Percentiles rank a stretch among this genome's conserved stretches.
Conservation (phyloP, 2,888 invertebrate genomes). For the Dryadula phaetusa region DNA sequence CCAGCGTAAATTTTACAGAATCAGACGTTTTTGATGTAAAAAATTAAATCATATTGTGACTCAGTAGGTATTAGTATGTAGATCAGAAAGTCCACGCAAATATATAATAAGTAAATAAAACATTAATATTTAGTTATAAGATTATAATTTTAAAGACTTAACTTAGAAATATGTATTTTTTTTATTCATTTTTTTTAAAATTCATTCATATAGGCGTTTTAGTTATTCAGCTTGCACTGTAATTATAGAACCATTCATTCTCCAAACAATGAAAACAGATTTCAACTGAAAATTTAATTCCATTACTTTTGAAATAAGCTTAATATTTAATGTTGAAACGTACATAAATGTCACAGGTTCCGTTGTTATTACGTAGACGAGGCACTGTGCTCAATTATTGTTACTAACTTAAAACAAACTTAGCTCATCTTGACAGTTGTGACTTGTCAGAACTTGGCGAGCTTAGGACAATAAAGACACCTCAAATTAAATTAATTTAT, state of each 20-base stretch:
- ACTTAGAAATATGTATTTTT: no score
- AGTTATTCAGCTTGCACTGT: not conserved
- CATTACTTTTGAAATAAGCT: constrained; percentile 9
- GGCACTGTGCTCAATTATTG: constrained; percentile 20
- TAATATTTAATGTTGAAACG: constrained; percentile 5
- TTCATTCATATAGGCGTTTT: not conserved
- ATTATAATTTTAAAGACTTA: no score
- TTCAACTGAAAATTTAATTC: constrained; percentile 15
- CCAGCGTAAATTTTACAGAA: no score
- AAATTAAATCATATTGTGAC: no score
- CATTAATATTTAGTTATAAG: no score
- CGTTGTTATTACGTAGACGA: not conserved
- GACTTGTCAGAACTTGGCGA: constrained; percentile 18
- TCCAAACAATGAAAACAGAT: constrained; percentile 8
- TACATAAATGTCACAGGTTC: constrained; percentile 10
- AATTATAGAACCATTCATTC: not conserved
- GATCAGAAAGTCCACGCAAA: no score
- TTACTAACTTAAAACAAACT: constrained; percentile 23
- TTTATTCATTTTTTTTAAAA: not conserved
- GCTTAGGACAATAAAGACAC: constrained; percentile 12
- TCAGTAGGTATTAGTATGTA: no score
- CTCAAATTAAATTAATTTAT: constrained; percentile 31
- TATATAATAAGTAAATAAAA: no score
- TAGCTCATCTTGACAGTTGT: constrained; percentile 21
- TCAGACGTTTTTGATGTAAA: no score